Percentiles rank a stretch among this genome's conserved stretches.
Evolutionary conservation across 92 coral and sea anemone species (phyloP).

Genomic region (Actinostola sp.): DNA sequence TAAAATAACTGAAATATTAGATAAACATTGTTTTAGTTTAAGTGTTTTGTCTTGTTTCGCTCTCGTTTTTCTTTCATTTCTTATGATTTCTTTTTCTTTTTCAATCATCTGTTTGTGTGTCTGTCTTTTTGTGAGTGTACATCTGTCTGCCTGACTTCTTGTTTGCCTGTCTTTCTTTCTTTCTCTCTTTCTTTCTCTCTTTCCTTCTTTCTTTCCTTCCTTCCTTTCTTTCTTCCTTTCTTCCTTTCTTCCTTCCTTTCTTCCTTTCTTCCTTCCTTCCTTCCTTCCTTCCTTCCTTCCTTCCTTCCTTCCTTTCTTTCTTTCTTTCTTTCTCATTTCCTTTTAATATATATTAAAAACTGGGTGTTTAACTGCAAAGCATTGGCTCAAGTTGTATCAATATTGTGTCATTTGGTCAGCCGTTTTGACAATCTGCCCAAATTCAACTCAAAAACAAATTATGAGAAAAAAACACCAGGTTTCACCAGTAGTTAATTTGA

Average conservation of each 20-base stretch:
- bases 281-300: neutral
- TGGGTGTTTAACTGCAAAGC: conserved; percentile 48
- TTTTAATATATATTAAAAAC: no score
- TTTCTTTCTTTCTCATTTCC: neutral
- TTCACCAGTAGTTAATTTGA: neutral
- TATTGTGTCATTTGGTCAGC: neutral
- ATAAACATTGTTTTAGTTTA: no score
- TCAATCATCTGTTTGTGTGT: no score
- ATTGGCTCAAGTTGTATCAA: conserved; percentile 18
- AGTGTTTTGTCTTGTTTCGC: no score
- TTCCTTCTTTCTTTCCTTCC: neutral
- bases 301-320: neutral
- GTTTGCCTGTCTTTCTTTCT: neutral
- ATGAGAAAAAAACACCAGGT: neutral
- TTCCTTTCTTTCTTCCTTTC: neutral
- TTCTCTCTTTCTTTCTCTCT: neutral
- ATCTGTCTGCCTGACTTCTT: no score
- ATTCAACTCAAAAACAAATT: neutral
- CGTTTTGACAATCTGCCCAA: neutral
- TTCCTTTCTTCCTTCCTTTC: conserved; percentile 1
- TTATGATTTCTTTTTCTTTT: no score
- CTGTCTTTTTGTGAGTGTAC: no score
- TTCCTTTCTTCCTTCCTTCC: neutral
- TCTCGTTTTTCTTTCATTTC: no score
- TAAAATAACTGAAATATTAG: no score